phyloP scores from a whole-genome alignment of 2,113 vertebrate species.

The Malurus alboscapulatus region DNA sequence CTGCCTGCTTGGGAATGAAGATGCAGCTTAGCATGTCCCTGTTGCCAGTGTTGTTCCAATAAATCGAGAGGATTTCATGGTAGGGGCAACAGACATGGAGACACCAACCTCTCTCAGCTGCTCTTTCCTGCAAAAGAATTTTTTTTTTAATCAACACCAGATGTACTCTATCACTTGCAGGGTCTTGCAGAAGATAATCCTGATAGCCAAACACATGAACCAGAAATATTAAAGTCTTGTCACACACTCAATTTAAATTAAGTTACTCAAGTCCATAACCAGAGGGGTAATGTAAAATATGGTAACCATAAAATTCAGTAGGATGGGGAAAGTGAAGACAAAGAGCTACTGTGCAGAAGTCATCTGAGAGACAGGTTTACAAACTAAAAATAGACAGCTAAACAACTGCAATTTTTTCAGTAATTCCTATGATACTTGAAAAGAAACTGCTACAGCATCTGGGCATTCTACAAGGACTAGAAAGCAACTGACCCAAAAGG shows the following conservation, averaged over 20 bases:
- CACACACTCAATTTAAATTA: background rate
- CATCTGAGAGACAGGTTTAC: background rate
- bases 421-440: background rate
- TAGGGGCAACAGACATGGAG: background rate
- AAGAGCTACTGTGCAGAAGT: background rate
- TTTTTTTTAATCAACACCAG: background rate
- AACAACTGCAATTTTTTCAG: background rate
- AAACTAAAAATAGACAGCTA: background rate
- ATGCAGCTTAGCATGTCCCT: background rate
- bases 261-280: background rate
- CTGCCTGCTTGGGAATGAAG: background rate
- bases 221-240: background rate
- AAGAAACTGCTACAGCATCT: background rate
- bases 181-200: background rate
- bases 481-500: background rate
- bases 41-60: background rate
- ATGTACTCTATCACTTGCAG: background rate
- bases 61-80: background rate
- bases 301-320: background rate
- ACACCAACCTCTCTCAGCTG: background rate
- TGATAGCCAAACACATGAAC: background rate
- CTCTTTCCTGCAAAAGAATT: background rate
- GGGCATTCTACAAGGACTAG: background rate
- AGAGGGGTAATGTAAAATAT: background rate
- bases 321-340: background rate